These are phyloP conservation scores for Gephyroberyx darwinii DNA, from an alignment of 2,797 vertebrate genomes.

Conservation along the genomic window DNA sequence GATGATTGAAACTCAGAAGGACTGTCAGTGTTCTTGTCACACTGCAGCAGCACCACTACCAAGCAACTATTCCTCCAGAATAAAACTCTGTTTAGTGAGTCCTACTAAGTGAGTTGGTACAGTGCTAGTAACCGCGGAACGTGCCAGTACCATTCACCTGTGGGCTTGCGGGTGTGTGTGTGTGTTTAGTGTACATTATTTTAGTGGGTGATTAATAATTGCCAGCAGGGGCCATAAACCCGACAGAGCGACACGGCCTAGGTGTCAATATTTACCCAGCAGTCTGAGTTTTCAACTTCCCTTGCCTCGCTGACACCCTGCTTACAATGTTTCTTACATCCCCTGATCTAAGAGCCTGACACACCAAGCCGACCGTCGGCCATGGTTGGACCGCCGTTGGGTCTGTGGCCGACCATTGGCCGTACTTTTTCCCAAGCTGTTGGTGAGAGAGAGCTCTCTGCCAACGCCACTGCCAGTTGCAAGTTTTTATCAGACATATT, in stretches of 20 bases:
- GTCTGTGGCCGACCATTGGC: too few relatives aligned
- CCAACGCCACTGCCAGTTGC: too few relatives aligned
- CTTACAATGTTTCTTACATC: conserved; percentile 2
- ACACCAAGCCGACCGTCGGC: too few relatives aligned
- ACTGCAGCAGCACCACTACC: too few relatives aligned
- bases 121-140: conserved; percentile 49
- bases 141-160: conserved; percentile 1
- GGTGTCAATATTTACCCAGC: conserved; percentile 66
- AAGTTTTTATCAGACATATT: too few relatives aligned
- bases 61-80: background rate
- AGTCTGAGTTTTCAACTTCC: conserved; percentile 18
- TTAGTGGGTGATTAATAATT: conserved; percentile 66
- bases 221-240: conserved; percentile 55
- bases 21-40: too few relatives aligned
- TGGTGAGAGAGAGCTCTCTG: too few relatives aligned
- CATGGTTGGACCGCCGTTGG: too few relatives aligned
- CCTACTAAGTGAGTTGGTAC: conserved; percentile 12
- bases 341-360: background rate
- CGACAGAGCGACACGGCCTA: conserved; percentile 36
- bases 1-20: too few relatives aligned
- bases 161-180: conserved; percentile 14
- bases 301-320: conserved; percentile 6
- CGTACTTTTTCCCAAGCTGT: too few relatives aligned
- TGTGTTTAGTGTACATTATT: conserved; percentile 36
- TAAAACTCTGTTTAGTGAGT: conserved; percentile 44